These are phyloP conservation scores for Balearica regulorum DNA, from an alignment of 2,797 vertebrate genomes.

Conservation along the genomic window DNA sequence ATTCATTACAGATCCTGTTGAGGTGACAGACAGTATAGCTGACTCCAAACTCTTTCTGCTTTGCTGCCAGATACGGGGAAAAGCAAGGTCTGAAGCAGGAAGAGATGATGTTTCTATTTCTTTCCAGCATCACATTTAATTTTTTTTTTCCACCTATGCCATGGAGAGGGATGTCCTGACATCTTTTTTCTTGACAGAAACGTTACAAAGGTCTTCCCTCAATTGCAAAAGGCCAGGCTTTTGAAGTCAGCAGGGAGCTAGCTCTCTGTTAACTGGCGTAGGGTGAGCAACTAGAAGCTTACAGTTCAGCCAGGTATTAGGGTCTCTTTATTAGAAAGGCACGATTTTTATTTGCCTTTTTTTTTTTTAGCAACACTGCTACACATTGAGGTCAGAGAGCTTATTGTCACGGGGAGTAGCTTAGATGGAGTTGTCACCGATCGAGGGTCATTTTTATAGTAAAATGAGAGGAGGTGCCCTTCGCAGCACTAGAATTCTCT, in stretches of 20 bases:
- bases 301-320: slow-evolving; percentile 24
- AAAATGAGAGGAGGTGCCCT: slow-evolving; percentile 36
- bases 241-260: slow-evolving; percentile 57
- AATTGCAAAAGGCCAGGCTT: slow-evolving; percentile 38
- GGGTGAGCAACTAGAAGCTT: slow-evolving; percentile 2
- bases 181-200: slow-evolving; percentile 17
- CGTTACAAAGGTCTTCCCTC: slow-evolving; percentile 29
- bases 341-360: background rate
- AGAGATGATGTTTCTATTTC: slow-evolving; percentile 40
- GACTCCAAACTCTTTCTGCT: slow-evolving; percentile 48
- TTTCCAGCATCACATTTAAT: slow-evolving; percentile 11
- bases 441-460: background rate
- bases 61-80: slow-evolving; percentile 48
- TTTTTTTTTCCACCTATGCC: slow-evolving; percentile 37
- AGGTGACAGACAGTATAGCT: slow-evolving; percentile 69
- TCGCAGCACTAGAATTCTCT: background rate
- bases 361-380: background rate
- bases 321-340: slow-evolving; percentile 3
- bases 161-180: slow-evolving; percentile 26
- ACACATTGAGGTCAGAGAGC: background rate
- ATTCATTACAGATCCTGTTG: slow-evolving; percentile 86
- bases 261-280: background rate
- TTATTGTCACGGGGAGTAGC: background rate
- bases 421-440: background rate
- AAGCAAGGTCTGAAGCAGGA: slow-evolving; percentile 21